These are phyloP conservation scores for Psilopogon haemacephalus DNA, from an alignment of 2,113 vertebrate genomes.

Conservation along the genomic window DNA sequence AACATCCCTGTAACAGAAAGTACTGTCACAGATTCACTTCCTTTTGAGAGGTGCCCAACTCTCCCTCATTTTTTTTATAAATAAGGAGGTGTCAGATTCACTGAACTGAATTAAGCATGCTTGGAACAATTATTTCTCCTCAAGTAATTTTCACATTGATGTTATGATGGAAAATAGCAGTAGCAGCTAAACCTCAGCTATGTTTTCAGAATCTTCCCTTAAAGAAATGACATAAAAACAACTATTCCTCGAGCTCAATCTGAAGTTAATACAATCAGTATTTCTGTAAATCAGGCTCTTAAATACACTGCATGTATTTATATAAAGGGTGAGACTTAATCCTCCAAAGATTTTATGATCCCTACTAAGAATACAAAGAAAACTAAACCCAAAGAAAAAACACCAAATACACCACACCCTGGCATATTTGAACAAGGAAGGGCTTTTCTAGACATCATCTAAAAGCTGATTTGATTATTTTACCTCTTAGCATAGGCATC, in stretches of 20 bases:
- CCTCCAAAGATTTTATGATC: background rate
- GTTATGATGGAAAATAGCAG: slow-evolving; percentile 9
- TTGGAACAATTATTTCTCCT: slow-evolving; percentile 38
- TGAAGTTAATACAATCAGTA: background rate
- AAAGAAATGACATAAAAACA: background rate
- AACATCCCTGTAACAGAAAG: background rate
- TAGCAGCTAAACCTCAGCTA: slow-evolving; percentile 15
- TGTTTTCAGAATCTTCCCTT: background rate
- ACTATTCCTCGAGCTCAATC: background rate
- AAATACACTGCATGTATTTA: background rate
- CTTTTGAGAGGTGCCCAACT: background rate
- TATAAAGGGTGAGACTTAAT: background rate
- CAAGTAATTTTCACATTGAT: slow-evolving; percentile 39
- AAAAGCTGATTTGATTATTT: background rate
- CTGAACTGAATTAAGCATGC: slow-evolving; percentile 25
- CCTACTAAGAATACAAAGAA: slow-evolving; percentile 12
- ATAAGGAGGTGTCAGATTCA: slow-evolving; percentile 22
- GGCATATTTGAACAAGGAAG: background rate
- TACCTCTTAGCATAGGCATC: background rate
- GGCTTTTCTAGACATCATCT: slow-evolving; percentile 17
- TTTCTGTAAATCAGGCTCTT: background rate
- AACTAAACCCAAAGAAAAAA: background rate
- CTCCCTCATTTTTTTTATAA: slow-evolving; percentile 19
- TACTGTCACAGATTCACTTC: background rate
- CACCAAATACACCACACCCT: background rate